phyloP scores from a whole-genome alignment of 2,797 vertebrate genomes.

The Anguilla anguilla region DNA sequence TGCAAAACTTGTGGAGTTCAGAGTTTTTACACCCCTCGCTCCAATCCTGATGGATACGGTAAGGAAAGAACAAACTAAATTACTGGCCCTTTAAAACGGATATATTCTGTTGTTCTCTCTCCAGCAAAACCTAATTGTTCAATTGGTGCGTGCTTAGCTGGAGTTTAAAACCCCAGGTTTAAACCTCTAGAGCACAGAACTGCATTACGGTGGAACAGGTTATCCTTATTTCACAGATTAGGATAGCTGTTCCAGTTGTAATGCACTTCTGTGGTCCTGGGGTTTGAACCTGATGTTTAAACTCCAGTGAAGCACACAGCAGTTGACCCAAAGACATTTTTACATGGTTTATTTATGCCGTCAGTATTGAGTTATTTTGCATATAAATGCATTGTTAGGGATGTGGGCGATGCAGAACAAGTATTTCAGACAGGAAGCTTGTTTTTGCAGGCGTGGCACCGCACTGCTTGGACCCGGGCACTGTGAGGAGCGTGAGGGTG shows the following conservation, averaged over 20 bases:
- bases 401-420: neutral
- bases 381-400: neutral
- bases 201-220: no score
- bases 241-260: no score
- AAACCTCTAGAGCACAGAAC: no score
- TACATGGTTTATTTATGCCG: neutral
- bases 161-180: neutral
- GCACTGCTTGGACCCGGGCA: constrained; percentile 91
- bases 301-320: no score
- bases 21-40: constrained; percentile 93
- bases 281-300: no score
- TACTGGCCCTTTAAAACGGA: neutral
- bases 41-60: constrained; percentile 93
- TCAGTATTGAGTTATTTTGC: neutral
- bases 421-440: neutral
- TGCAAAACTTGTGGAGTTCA: constrained; percentile 96
- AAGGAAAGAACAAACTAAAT: constrained; percentile 43
- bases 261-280: no score
- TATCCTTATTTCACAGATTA: no score
- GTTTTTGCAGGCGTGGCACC: constrained; percentile 80
- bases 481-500: constrained; percentile 75
- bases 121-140: neutral
- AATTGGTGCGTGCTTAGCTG: neutral
- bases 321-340: neutral
- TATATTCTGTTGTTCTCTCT: constrained; percentile 17